phyloP scores from a whole-genome alignment of 2,113 vertebrate genomes.

The Alectura lathami region DNA sequence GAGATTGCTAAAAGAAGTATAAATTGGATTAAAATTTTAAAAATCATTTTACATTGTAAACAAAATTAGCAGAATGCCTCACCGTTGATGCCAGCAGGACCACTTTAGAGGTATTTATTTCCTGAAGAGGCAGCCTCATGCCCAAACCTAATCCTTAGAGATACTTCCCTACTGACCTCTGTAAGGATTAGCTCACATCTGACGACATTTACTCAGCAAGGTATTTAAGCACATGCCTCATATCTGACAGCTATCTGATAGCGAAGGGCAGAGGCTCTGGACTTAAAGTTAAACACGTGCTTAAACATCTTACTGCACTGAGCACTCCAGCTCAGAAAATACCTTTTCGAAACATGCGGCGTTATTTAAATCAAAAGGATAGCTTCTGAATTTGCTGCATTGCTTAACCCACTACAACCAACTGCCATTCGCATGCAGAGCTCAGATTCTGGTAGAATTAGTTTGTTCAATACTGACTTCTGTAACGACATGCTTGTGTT shows the following conservation, averaged over 20 bases:
- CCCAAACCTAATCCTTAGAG: neutral
- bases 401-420: neutral
- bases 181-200: neutral
- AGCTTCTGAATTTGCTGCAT: neutral
- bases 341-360: rapidly evolving
- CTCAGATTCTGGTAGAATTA: neutral
- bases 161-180: neutral
- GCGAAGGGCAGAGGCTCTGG: neutral
- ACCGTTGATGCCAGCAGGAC: neutral
- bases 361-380: neutral
- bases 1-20: neutral
- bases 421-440: neutral
- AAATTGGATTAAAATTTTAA: neutral
- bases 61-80: neutral
- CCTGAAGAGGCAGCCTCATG: neutral
- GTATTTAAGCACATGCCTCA: neutral
- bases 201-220: neutral
- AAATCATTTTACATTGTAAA: neutral
- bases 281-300: neutral
- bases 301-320: neutral
- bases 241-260: neutral
- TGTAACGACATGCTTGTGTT: neutral
- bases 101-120: neutral
- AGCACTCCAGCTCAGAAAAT: neutral
- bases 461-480: neutral